Evolutionary conservation across 1,140 invertebrate species (phyloP), one percentile per base, ranked within the genome.

Genomic region (Drosophila littoralis): DNA sequence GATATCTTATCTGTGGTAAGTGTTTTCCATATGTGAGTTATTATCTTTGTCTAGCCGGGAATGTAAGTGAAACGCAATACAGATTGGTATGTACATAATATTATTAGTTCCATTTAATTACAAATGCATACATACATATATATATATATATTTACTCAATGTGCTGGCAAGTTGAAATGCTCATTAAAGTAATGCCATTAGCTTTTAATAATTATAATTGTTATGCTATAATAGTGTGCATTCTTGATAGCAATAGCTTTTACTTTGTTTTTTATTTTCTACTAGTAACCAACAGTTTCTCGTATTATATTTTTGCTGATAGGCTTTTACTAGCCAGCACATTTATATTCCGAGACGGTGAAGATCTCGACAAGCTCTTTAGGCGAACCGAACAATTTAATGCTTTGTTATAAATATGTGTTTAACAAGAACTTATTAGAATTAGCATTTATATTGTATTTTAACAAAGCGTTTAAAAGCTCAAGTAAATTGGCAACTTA

Each of bases 401-500:
- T 58, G 33, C 7, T 22, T 22, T 22, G 17, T 17, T 61, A 48
- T 28, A 12, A 7, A 43, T 50, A 63, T 52, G 13, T 38, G 32
- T 38, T 28, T 42, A 58, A 42, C 38, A 55, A 28, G 17, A 61
- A 61, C 40, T 54, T 54, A 68, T 68, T 33, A 38, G n/a, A 57
- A 50, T n/a, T 38, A 67, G 52, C 64, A 32, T 36, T 45, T 13
- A 58, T 46, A 58, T 67, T 51, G 45, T 58, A 43, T 17, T 50
- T 36, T 36, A 69, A 77, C 58, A 64, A 68, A 77, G 36, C 12
- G 8, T 66, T 64, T 71, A 60, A 65, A 66, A 68, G 64, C 63
- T 73, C 64, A 52, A 35, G 50, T 38, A 35, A 61, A 28, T 55
- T 55, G 63, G 68, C 79, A 86, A 85, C 79, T 85, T 85, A 86